A percentile compares a stretch with the other conserved stretches of the same genome.
Evolutionary conservation across 2,888 invertebrate species (phyloP).

Genomic region (Tenthredo mesomela): DNA sequence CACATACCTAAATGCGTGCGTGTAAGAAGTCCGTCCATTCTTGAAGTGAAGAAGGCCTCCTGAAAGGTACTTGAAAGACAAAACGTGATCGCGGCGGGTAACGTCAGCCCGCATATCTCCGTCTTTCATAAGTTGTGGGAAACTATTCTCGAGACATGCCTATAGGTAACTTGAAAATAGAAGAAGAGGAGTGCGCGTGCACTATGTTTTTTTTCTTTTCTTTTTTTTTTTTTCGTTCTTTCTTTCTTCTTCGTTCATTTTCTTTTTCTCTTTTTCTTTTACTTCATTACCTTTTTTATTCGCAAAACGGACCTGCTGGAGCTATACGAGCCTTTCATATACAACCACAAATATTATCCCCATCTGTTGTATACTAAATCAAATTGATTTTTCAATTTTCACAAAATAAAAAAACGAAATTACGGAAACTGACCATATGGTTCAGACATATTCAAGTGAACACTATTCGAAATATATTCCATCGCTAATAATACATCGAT

Average conservation of each 20-base stretch:
- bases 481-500: neutral
- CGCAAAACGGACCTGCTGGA: neutral
- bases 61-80: constrained; percentile 62
- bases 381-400: constrained; percentile 17
- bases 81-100: constrained; percentile 59
- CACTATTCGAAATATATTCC: neutral
- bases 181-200: constrained; percentile 36
- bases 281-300: neutral
- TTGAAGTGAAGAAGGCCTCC: constrained; percentile 57
- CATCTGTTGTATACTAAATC: constrained; percentile 4
- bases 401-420: neutral
- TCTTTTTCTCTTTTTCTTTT: neutral
- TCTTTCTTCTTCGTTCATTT: neutral
- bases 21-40: constrained; percentile 51
- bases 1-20: neutral
- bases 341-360: neutral
- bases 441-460: neutral
- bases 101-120: constrained; percentile 61
- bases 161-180: constrained; percentile 27
- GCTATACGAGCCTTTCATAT: neutral
- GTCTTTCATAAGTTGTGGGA: constrained; percentile 63
- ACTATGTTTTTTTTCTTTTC: neutral
- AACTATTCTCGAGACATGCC: constrained; percentile 52
- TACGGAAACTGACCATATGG: constrained; percentile 9
- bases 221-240: neutral